These are phyloP conservation scores for Phymatocera aterrima DNA, from an alignment of 2,888 invertebrate species.

Conservation along the genomic window DNA sequence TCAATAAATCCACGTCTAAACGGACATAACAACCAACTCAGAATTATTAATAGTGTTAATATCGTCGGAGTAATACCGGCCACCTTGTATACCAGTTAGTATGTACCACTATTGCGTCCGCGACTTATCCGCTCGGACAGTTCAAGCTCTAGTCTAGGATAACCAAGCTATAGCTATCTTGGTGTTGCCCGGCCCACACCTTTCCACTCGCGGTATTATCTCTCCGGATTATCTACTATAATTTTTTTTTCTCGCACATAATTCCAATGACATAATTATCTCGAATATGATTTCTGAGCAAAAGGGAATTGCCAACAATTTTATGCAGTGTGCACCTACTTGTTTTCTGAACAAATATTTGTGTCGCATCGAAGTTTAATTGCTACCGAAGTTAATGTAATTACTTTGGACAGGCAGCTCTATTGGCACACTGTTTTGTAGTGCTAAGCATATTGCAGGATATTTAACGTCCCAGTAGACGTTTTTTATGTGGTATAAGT, in stretches of 20 bases:
- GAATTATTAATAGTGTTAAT: conserved; percentile 48
- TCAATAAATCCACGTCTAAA: conserved; percentile 47
- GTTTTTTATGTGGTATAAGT: conserved; percentile 14
- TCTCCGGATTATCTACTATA: not conserved
- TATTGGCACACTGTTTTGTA: not conserved
- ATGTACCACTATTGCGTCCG: conserved; percentile 12
- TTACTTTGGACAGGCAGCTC: not conserved
- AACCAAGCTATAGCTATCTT: not conserved
- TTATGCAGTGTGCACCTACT: not conserved
- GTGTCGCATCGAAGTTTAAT: not conserved
- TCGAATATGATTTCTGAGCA: not conserved
- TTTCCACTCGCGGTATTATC: no score
- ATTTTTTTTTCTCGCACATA: not conserved
- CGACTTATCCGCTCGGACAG: conserved; percentile 24
- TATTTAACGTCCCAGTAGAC: not conserved
- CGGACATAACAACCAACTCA: conserved; percentile 44
- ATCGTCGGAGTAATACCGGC: conserved; percentile 42
- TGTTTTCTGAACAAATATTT: not conserved
- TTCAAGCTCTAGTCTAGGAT: conserved; percentile 16
- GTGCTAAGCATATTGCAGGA: no score
- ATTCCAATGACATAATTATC: not conserved
- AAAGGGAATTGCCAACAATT: not conserved
- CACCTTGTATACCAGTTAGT: conserved; percentile 34
- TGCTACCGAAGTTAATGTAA: not conserved
- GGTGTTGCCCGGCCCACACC: conserved; percentile 21